These are phyloP conservation scores for Urophycis tenuis DNA, from an alignment of 2,797 vertebrate genomes.

Conservation along the genomic window DNA sequence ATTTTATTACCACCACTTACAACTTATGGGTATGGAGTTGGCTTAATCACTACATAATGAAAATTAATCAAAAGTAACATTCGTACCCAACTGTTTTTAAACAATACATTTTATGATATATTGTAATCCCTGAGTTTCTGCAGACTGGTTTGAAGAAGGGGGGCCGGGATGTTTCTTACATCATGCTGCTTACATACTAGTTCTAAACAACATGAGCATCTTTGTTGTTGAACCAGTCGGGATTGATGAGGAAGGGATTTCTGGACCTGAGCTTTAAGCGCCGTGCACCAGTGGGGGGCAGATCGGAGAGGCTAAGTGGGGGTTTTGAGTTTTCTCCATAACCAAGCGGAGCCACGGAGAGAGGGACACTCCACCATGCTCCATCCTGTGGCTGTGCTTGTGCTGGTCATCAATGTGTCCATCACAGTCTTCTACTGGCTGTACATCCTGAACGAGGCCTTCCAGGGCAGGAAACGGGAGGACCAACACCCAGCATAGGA, in stretches of 20 bases:
- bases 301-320: background rate
- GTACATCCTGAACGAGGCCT: conserved; percentile 46
- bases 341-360: background rate
- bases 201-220: background rate
- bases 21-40: background rate
- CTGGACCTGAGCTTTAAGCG: background rate
- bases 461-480: conserved; percentile 34
- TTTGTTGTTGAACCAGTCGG: background rate
- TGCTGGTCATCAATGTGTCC: conserved; percentile 48
- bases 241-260: background rate
- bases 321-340: background rate
- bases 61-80: background rate
- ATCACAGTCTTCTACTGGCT: conserved; percentile 51
- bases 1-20: background rate
- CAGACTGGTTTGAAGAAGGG: too few relatives aligned
- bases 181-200: background rate
- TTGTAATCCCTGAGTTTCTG: background rate
- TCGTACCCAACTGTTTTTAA: background rate
- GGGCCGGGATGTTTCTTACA: background rate
- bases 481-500: conserved; percentile 18
- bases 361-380: conserved; percentile 36
- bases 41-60: background rate
- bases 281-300: background rate
- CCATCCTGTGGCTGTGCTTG: conserved; percentile 49
- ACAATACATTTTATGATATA: background rate